Base-by-base conservation (phyloP, 2,113 vertebrate genomes). In the Oncorhynchus tshawytscha region DNA sequence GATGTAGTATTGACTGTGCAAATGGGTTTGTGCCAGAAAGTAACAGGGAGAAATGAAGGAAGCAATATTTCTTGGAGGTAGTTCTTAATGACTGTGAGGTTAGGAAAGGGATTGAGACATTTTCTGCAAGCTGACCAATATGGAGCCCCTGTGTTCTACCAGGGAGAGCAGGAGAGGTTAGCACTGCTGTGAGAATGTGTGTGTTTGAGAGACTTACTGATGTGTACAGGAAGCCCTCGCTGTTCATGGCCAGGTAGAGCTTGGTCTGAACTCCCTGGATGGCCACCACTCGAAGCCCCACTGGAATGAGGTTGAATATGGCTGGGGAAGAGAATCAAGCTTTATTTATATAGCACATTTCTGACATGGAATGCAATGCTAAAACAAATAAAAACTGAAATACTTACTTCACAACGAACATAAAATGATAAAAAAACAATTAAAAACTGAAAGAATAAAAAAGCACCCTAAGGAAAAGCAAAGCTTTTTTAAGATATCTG, bases 221-320 rank as follows among this genome's bases (percentile, higher is more conserved):
- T 91, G 98, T 98, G 82, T 99, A 99, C 73, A 99, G 91, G 89
- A 92, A 99, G 86, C 98, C 98, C 90, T 99, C 98, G 5, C 96
- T 98, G 94, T 99, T 99, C 97, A 99, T 99, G 75, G 98, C 98
- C 94, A 99, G 90, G 76, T 99, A 99, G 45, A 99, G 91, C 91
- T 98, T 99, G 83, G 96, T 99, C 91, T 99, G 97, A 90, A 99
- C 96, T 73, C 98, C 98, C 90, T 99, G 98, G 92, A 99, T 99
- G 84, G 98, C 98, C 93, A 99, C 98, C 91, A 99, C 98, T 90
- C 97, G 96, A 87, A 99, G 94, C 88, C 98, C 98, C 93, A 99
- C 98, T 62, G 98, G 98, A 84, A 99, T 99, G 92, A 99, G 98
- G 95, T 99, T 99, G 93, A 99, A 99, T 91, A 96, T 91, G 88